phyloP scores from a whole-genome alignment of 2,888 invertebrate species.

The Aromia moschata region DNA sequence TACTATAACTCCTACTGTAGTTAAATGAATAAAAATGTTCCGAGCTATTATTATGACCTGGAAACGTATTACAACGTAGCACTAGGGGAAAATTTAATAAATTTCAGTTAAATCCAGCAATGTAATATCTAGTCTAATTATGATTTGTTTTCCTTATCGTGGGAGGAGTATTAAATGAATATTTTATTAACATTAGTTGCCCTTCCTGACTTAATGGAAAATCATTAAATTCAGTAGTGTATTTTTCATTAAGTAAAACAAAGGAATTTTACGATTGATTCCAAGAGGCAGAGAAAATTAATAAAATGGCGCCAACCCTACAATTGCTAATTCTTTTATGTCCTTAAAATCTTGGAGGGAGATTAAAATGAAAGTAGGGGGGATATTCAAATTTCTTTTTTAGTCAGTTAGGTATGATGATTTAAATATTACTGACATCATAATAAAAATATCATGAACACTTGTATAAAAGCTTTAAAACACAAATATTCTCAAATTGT shows the following conservation, averaged over 20 bases:
- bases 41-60: conserved; percentile 18
- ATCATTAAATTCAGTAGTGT: conserved; percentile 36
- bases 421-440: too few species aligned
- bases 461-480: too few species aligned
- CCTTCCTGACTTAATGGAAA: conserved; percentile 39
- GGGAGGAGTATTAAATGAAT: conserved; percentile 36
- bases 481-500: too few species aligned
- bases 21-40: conserved; percentile 21
- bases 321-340: too few species aligned
- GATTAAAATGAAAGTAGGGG: too few species aligned
- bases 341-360: too few species aligned
- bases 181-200: conserved; percentile 39
- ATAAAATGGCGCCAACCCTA: not conserved
- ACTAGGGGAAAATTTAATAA: conserved; percentile 31
- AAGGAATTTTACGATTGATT: conserved; percentile 6
- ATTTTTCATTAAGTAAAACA: conserved; percentile 36
- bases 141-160: conserved; percentile 38
- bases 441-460: too few species aligned
- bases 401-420: too few species aligned
- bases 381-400: too few species aligned
- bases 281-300: not conserved
- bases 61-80: conserved; percentile 27
- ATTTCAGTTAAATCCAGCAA: conserved; percentile 34
- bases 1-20: conserved; percentile 1
- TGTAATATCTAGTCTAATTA: conserved; percentile 37